phyloP scores from a whole-genome alignment of 2,888 invertebrate species.

The Drosophila leonis region DNA sequence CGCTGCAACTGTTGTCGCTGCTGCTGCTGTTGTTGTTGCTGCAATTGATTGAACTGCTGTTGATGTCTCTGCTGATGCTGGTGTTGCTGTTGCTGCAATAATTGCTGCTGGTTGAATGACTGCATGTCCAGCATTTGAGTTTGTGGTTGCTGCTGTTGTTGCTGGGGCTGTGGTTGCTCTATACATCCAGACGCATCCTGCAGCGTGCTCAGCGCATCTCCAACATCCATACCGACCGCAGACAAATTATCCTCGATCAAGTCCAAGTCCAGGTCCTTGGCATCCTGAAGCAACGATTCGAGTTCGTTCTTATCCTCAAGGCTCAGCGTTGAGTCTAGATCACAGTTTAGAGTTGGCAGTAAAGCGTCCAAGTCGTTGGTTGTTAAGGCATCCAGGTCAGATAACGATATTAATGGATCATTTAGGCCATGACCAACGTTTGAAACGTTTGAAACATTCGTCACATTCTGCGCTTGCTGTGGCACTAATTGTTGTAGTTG shows the following conservation, averaged over 20 bases:
- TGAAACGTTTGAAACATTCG: constrained; percentile 25
- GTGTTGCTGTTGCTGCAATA: constrained; percentile 38
- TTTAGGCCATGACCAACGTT: constrained; percentile 53
- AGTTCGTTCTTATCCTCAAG: constrained; percentile 84
- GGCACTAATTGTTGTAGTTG: constrained; percentile 28
- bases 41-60: constrained; percentile 38
- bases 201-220: constrained; percentile 70
- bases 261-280: constrained; percentile 85
- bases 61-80: constrained; percentile 38
- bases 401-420: constrained; percentile 80
- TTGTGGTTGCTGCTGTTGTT: constrained; percentile 56
- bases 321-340: constrained; percentile 86
- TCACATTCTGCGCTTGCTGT: constrained; percentile 29
- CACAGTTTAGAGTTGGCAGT: constrained; percentile 87
- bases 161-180: constrained; percentile 48
- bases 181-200: constrained; percentile 58
- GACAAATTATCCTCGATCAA: constrained; percentile 86
- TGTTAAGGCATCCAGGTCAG: constrained; percentile 84
- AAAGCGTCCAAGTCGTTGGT: constrained; percentile 88
- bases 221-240: constrained; percentile 81
- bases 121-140: constrained; percentile 60
- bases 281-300: constrained; percentile 84
- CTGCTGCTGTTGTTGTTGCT: constrained; percentile 44
- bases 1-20: constrained; percentile 49
- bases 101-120: constrained; percentile 50